A percentile compares a stretch with the other conserved stretches of the same genome.
Conservation (phyloP, 2,797 vertebrate species). For the Leuciscus waleckii region DNA sequence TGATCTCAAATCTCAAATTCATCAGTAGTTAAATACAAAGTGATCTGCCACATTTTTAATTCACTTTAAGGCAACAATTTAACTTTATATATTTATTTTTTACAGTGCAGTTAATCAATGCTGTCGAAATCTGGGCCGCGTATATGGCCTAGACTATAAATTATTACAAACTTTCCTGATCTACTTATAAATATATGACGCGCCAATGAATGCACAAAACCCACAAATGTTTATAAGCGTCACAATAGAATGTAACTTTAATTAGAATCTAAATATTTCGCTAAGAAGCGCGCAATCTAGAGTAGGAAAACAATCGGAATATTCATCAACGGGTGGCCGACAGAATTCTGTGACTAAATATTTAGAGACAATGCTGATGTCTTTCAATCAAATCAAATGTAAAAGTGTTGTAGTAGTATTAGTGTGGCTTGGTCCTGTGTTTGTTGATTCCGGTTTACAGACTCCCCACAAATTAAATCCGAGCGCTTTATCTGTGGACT, state of each 20-base stretch:
- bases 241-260: not conserved
- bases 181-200: not conserved
- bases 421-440: slow-evolving; percentile 53
- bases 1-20: not conserved
- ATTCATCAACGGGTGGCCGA: no score
- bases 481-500: slow-evolving; percentile 71
- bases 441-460: slow-evolving; percentile 69
- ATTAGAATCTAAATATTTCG: not conserved
- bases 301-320: not conserved
- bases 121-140: slow-evolving; percentile 20
- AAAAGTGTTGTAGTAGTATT: slow-evolving; percentile 39
- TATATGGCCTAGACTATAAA: not conserved
- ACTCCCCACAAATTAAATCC: slow-evolving; percentile 77
- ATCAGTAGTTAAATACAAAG: not conserved
- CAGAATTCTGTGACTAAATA: not conserved
- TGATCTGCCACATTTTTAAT: not conserved
- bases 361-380: slow-evolving; percentile 14
- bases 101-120: not conserved
- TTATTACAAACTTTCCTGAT: slow-evolving; percentile 38
- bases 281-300: not conserved
- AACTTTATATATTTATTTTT: not conserved
- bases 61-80: not conserved
- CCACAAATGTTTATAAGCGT: slow-evolving; percentile 1
- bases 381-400: slow-evolving; percentile 14
- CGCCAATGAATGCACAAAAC: slow-evolving; percentile 21